Base-by-base conservation (phyloP, 2,113 vertebrate genomes). In the Erythrocebus patas region DNA sequence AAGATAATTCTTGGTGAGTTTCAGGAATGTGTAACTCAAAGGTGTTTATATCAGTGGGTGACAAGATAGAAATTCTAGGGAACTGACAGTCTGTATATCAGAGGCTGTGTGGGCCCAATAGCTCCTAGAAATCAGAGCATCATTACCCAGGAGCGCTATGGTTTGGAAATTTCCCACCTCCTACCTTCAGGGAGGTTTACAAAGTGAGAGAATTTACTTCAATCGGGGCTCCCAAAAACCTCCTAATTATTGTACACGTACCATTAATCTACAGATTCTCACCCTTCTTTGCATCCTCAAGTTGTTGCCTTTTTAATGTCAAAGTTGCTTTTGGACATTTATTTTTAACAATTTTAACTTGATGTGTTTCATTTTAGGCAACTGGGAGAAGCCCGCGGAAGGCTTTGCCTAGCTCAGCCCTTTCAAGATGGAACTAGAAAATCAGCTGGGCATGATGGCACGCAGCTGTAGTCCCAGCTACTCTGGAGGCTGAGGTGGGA, bases 11-110 rank as follows among this genome's bases (percentile, higher is more conserved):
- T 27, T 35, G 35, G 88, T 48, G 64, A 70, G 50, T 89, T 92
- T 93, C 76, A 91, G 78, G 88, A 70, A 81, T n/a, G 48, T 75
- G 32, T 88, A 80, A 45, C 48, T 89, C 92, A 45, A 87, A 95
- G 48, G 52, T 64, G 48, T 85, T 89, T 64, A 14, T 43, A 89
- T 30, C 55, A 70, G 66, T 88, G 89, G 85, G 27, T 66, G 38
- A 43, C 68, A 72, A 50, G 59, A 90, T 85, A 78, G 45, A 91
- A 79, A 93, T 73, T 59, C 70, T 68, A 43, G 38, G 55, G 16
- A 45, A 48, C 61, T 89, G 83, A 55, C 30, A 68, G 45, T 59
- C 27, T 45, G 32, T 66, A n/a, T 59, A 12, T 76, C 30, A 30
- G 72, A 38, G 8, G 14, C 30, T 43, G 1, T 23, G 8, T 9